Base-by-base conservation (phyloP, 2,113 vertebrate genomes). In the Corythornis cristatus region DNA sequence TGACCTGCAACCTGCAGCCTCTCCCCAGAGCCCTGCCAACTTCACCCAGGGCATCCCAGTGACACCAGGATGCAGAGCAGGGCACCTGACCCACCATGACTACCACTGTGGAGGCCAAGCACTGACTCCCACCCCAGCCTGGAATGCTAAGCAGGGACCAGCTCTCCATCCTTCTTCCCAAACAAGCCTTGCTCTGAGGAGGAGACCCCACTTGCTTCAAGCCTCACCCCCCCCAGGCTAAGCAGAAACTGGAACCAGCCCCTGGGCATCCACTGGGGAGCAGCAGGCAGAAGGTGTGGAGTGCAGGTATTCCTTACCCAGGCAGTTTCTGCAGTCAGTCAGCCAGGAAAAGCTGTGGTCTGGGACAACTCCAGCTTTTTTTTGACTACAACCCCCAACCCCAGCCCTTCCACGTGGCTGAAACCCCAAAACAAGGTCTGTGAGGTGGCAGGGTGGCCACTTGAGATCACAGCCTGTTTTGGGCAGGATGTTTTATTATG, bases 1-100 rank as follows among this genome's bases (percentile, higher is more conserved):
- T 73, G 40, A 78, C 61, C 46, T 20, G 18, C 40, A 87, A 26
- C 45, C 29, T 48, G 23, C 58, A 66, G 58, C 66, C 66, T 67
- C 23, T 23, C 46, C 60, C n/a, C 31, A 60, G 58, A 68, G 5
- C 14, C 25, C 33, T 35, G 50, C 31, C 43, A 8, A 9, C 48
- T 54, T 56, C 45, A 67, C 40, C 8, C 46, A 42, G 0, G 0
- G 48, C 70, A 71, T 40, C 18, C 76, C 76, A 3, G 0, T 23
- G 54, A 75, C 35, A 45, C n/a, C 56, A 70, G 56, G 62, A 51
- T 0, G 2, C 25, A 71, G 37, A 37, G 31, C 26, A 28, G 48
- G 26, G 23, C 48, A 74, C 25, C 62, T 75, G 48, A 68, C 19
- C 57, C 77, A 45, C 20, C 15, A 2, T 31, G n/a, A 53, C 23